phyloP scores from a whole-genome alignment of 2,888 invertebrate species.

The Dolomedes plantarius region DNA sequence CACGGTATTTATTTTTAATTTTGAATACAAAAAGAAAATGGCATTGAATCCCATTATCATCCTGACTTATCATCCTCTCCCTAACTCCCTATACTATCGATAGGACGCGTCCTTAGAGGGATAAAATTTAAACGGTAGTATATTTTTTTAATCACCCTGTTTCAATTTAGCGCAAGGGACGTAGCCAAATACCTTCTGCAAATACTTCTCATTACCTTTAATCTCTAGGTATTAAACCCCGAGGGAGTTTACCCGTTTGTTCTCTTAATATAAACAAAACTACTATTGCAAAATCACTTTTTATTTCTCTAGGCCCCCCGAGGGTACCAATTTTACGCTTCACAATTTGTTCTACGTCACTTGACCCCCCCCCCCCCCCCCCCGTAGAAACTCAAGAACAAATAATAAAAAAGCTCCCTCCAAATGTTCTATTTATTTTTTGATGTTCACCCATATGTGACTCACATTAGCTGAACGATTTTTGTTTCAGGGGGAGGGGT shows the following conservation, averaged over 20 bases:
- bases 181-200: no score
- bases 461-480: background rate
- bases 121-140: no score
- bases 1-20: no score
- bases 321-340: slow-evolving; percentile 11
- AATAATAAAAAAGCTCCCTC: background rate
- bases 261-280: background rate
- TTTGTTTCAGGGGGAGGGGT: slow-evolving; percentile 6
- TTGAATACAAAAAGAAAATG: no score
- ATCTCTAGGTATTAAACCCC: background rate
- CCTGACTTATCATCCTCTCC: no score
- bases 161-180: no score
- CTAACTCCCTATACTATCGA: no score
- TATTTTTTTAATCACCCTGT: no score
- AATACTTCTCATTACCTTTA: background rate
- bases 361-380: slow-evolving; percentile 52
- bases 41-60: no score
- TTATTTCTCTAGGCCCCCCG: background rate
- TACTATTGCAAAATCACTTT: background rate
- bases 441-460: slow-evolving; percentile 18
- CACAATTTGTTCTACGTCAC: slow-evolving; percentile 25
- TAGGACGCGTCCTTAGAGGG: no score
- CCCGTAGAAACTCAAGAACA: background rate
- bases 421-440: slow-evolving; percentile 7
- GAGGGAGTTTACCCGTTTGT: background rate